Evolutionary conservation across 2,797 vertebrate genomes (phyloP).

Genomic region (Aviceda leuphotes): DNA sequence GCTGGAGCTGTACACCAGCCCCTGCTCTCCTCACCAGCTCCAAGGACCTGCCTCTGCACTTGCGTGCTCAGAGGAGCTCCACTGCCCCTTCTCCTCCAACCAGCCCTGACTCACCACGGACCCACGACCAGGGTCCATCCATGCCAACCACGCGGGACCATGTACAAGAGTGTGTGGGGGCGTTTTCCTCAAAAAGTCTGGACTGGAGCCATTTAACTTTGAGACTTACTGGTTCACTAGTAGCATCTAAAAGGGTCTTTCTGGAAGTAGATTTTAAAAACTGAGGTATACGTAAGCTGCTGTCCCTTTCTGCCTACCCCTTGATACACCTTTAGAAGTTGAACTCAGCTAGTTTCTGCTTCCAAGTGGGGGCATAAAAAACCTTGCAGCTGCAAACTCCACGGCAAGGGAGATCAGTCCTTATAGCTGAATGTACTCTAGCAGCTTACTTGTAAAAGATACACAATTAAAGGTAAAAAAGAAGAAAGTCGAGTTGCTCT

Average conservation of each 20-base stretch:
- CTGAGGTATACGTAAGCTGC: not conserved
- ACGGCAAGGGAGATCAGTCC: not conserved
- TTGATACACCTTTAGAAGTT: not conserved
- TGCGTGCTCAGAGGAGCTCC: accelerated
- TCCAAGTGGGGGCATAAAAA: not conserved
- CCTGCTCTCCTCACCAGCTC: no score
- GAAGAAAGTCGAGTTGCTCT: not conserved
- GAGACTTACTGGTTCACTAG: not conserved
- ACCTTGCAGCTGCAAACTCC: not conserved
- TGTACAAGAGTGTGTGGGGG: accelerated
- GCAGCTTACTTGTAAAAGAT: not conserved
- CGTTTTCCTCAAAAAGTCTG: not conserved
- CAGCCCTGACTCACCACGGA: not conserved
- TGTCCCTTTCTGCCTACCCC: not conserved
- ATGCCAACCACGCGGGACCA: not conserved
- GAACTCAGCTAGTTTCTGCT: not conserved
- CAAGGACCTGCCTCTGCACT: not conserved
- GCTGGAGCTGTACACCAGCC: not conserved
- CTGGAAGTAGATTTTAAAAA: not conserved
- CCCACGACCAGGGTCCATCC: no score
- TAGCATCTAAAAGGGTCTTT: not conserved
- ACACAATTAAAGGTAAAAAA: not conserved
- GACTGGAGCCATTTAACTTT: not conserved
- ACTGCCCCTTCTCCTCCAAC: not conserved
- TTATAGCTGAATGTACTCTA: not conserved